These are phyloP conservation scores for Micronisus gabar DNA, from an alignment of 2,113 vertebrate species.

Conservation along the genomic window DNA sequence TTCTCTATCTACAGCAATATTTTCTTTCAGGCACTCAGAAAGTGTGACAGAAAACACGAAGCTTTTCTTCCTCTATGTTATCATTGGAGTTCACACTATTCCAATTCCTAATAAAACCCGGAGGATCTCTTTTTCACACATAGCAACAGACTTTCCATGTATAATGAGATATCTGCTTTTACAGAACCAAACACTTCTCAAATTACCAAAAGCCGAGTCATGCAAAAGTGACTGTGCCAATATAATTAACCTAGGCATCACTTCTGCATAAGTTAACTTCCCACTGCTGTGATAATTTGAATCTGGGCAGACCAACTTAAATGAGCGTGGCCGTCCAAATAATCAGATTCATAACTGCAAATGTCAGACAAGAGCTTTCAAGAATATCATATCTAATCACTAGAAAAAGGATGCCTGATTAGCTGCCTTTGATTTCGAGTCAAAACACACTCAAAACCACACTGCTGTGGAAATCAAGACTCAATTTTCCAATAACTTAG, in stretches of 20 bases:
- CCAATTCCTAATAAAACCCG: neutral
- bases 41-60: constrained; percentile 8
- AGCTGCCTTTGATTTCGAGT: constrained; percentile 30
- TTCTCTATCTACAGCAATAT: neutral
- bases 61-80: constrained; percentile 13
- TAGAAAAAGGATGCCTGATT: neutral
- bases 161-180: constrained; percentile 26
- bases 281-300: neutral
- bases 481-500: neutral
- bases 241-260: neutral
- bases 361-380: constrained; percentile 16
- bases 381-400: neutral
- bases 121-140: constrained; percentile 5
- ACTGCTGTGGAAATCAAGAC: neutral
- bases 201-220: neutral
- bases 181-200: neutral
- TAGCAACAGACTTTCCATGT: neutral
- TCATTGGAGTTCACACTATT: neutral
- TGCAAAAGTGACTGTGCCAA: neutral
- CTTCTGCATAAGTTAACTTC: constrained; percentile 21
- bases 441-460: neutral
- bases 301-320: neutral
- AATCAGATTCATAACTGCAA: neutral
- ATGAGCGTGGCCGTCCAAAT: neutral
- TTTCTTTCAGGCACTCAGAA: neutral